Evolutionary conservation across 2,888 invertebrate species (phyloP).

Genomic region (Tetragonisca angustula): DNA sequence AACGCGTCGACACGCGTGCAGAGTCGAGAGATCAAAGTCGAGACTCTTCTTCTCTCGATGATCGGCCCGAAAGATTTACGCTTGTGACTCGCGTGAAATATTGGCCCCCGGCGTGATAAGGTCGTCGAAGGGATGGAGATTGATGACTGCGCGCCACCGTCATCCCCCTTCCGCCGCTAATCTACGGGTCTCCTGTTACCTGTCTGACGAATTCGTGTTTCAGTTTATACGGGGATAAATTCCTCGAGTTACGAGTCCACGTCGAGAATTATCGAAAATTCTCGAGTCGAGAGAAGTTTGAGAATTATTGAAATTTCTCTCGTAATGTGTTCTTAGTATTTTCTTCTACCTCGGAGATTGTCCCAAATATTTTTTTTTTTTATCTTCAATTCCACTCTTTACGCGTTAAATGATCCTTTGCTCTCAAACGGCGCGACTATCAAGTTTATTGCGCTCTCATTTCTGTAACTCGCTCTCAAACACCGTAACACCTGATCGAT

Average conservation of each 20-base stretch:
- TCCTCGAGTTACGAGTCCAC: neutral
- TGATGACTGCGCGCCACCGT: constrained; percentile 20
- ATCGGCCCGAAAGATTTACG: constrained; percentile 19
- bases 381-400: neutral
- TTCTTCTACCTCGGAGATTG: too few relatives aligned
- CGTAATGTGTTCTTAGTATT: neutral
- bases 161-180: neutral
- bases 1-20: constrained; percentile 4
- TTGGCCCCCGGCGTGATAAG: constrained; percentile 25
- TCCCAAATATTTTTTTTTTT: neutral
- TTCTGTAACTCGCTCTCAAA: neutral
- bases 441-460: neutral
- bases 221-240: neutral
- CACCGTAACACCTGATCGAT: neutral
- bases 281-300: too few relatives aligned
- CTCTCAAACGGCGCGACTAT: neutral
- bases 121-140: constrained; percentile 36
- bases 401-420: neutral
- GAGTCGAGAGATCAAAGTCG: constrained; percentile 8
- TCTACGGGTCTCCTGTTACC: neutral
- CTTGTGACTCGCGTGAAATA: constrained; percentile 25
- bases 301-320: neutral
- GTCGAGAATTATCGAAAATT: too few relatives aligned
- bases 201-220: neutral
- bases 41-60: neutral